Evolutionary conservation across 2,888 invertebrate genomes (phyloP).

Genomic region (Troides oblongomaculatus): DNA sequence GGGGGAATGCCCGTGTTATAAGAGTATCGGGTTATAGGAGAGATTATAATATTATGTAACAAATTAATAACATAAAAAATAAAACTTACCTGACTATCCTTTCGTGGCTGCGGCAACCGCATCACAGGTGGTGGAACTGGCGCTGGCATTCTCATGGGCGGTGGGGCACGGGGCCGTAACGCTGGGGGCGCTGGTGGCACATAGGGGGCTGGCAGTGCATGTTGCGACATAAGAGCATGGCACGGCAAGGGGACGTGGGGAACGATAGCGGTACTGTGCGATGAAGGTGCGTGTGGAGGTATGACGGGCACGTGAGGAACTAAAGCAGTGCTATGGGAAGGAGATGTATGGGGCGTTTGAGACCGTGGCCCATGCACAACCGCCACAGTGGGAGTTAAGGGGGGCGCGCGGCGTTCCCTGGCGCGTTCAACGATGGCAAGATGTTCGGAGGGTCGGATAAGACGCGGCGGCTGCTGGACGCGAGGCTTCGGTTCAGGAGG

Average conservation of each 20-base stretch:
- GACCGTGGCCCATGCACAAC: conserved; percentile 54
- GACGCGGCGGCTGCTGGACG: conserved; percentile 56
- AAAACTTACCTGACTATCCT: conserved; percentile 65
- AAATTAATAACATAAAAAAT: neutral
- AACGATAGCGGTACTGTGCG: conserved; percentile 23
- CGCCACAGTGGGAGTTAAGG: conserved; percentile 56
- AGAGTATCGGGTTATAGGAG: too few relatives aligned
- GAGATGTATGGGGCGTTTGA: conserved; percentile 25
- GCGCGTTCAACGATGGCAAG: conserved; percentile 49
- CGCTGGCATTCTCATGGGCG: conserved; percentile 65
- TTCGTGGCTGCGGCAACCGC: conserved; percentile 61
- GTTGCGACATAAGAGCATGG: conserved; percentile 43
- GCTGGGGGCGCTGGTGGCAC: conserved; percentile 49
- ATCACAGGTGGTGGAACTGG: conserved; percentile 51
- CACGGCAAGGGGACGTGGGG: conserved; percentile 37
- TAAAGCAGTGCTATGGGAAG: conserved; percentile 32
- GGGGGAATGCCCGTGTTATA: too few relatives aligned
- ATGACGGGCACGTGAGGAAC: conserved; percentile 32
- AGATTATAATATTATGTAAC: too few relatives aligned
- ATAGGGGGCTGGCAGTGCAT: conserved; percentile 33
- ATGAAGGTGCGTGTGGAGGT: conserved; percentile 26
- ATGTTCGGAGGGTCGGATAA: conserved; percentile 71
- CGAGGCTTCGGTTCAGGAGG: conserved; percentile 60
- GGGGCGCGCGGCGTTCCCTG: conserved; percentile 52
- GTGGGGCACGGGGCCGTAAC: conserved; percentile 63